Evolutionary conservation across 2,888 invertebrate genomes (phyloP), one percentile per base, ranked within the genome.

Genomic region (Tortricodes alternella): DNA sequence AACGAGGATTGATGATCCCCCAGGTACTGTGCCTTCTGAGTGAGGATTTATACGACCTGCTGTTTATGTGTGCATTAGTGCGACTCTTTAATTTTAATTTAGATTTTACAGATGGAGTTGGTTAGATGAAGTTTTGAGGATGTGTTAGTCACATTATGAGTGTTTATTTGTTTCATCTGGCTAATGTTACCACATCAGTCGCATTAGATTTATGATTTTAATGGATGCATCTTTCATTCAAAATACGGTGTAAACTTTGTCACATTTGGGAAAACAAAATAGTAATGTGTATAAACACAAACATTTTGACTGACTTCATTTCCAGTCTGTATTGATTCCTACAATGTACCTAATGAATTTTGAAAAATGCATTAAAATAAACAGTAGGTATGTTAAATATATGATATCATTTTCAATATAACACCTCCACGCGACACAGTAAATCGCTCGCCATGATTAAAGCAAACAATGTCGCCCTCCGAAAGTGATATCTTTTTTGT

Each of bases 361-460:
- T 3, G 27, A 8, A 27, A 8, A 27, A 9, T 8, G 9, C n/a
- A 2, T 0, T 27, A n/a, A 9, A 0, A n/a, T 27, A 9, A n/a
- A 1, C 7, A 27, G n/a, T 9, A 27, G 9, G 8, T 27, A 27
- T 27, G 7, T 18, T 4, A 9, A 29, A 5, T 6, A 27, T 16
- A 15, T 24, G 8, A 43, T 13, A 27, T 3, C 34, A 24, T n/a
- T 27, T 43, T 34, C 19, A 13, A 39, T 46, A 46, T 16, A 66
- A 68, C 66, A 71, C 66, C 59, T 61, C 59, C 66, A 64, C 63
- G 68, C 65, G 65, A 76, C 74, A 75, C 66, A 71, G 73, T 80
- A 81, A 83, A 80, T 83, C 81, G 78, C 71, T 81, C 77, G 76
- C 76, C 77, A 78, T 73, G 71, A 85, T 83, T 82, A 82, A 82